Percentiles rank a stretch among this genome's conserved stretches.
phyloP scores from a whole-genome alignment of 1,140 invertebrate species.

The Stegodyphus dumicola region DNA sequence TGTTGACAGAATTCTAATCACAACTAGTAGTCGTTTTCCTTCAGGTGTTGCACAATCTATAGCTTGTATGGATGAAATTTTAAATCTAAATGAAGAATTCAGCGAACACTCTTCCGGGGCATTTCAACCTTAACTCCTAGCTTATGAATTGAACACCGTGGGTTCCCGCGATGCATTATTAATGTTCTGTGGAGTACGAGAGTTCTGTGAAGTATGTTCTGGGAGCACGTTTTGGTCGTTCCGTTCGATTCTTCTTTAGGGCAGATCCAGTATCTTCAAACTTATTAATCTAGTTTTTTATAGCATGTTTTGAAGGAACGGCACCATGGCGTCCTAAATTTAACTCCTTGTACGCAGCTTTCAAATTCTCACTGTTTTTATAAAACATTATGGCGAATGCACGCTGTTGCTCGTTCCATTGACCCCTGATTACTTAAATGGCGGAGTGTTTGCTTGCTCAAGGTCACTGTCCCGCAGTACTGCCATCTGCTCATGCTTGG shows the following conservation, averaged over 20 bases:
- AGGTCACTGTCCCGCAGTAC: not conserved
- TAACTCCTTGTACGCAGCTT: not conserved
- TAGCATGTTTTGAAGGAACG: not conserved
- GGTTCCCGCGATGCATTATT: not conserved
- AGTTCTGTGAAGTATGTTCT: too few relatives aligned
- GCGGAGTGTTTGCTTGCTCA: not conserved
- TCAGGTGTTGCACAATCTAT: conserved; percentile 8
- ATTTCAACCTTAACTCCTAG: conserved; percentile 16
- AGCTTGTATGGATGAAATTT: conserved; percentile 40
- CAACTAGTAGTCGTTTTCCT: conserved; percentile 5
- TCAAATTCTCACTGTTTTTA: not conserved
- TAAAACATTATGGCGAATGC: conserved; percentile 1
- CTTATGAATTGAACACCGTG: conserved; percentile 17
- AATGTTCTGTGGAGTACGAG: conserved; percentile 5
- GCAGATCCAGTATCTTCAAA: conserved; percentile 2
- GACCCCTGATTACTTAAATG: conserved; percentile 2
- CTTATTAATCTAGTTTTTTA: not conserved
- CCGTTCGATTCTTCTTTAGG: conserved; percentile 2
- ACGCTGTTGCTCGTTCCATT: conserved; percentile 5
- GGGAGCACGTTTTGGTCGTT: conserved; percentile 12
- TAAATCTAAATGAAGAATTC: conserved; percentile 14
- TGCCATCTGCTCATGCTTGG: not conserved
- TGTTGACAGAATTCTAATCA: conserved; percentile 20
- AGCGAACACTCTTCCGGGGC: conserved; percentile 17
- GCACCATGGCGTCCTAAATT: not conserved